Evolutionary conservation across 2,888 invertebrate species (phyloP).

Genomic region (Lasioglossum malachurum): DNA sequence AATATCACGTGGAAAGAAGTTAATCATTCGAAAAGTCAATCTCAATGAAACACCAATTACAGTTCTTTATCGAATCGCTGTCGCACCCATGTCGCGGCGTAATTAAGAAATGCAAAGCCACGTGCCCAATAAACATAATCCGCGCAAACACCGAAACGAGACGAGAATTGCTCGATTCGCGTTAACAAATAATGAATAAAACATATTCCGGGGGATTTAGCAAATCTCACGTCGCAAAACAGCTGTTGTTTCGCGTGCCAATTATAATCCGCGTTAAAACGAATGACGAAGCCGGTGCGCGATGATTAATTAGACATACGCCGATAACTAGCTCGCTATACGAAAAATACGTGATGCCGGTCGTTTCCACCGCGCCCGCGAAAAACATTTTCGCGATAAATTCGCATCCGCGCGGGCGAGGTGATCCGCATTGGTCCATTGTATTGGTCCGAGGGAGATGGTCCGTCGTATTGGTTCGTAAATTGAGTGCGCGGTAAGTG

Average conservation of each 20-base stretch:
- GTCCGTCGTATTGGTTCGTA: not conserved
- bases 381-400: constrained; percentile 12
- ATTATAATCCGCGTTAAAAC: not conserved
- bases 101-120: not conserved
- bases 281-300: not conserved
- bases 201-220: not conserved
- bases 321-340: not conserved
- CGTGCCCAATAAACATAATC: not conserved
- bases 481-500: not conserved
- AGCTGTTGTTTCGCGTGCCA: not conserved
- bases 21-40: not conserved
- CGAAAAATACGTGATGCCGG: not conserved
- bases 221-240: not conserved
- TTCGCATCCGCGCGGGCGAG: not conserved
- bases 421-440: too few relatives aligned
- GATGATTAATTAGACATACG: not conserved
- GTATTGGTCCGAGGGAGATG: not conserved
- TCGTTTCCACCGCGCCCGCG: not conserved
- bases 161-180: not conserved
- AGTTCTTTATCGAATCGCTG: not conserved
- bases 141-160: not conserved
- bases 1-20: not conserved
- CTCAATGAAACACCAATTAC: not conserved
- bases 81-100: not conserved
- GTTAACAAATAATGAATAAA: not conserved